Evolutionary conservation across 1,140 invertebrate species (phyloP).

Genomic region (Venustaconcha ellipsiformis): DNA sequence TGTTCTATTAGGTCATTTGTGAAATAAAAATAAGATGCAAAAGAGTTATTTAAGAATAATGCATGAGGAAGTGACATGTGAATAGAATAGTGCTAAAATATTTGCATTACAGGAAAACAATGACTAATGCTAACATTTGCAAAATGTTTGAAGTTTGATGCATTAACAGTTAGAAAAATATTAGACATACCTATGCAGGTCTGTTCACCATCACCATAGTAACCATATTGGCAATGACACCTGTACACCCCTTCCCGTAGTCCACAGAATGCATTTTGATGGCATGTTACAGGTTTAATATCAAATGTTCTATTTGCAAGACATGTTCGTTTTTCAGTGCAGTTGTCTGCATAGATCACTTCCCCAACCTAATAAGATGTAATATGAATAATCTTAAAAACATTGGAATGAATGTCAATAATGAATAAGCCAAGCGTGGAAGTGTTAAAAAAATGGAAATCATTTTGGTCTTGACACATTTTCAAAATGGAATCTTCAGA

Average conservation of each 20-base stretch:
- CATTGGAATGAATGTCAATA: background rate
- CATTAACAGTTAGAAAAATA: background rate
- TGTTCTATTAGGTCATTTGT: too few species aligned
- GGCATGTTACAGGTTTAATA: background rate
- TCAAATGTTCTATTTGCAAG: background rate
- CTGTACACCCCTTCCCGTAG: conserved; percentile 10
- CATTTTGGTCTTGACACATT: background rate
- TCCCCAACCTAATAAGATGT: conserved; percentile 5
- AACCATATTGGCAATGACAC: conserved; percentile 13
- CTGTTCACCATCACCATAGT: conserved; percentile 12
- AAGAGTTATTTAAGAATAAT: too few species aligned
- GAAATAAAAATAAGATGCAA: too few species aligned
- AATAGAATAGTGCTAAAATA: background rate
- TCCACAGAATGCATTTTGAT: conserved; percentile 7
- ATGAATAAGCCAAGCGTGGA: background rate
- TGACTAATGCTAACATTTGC: background rate
- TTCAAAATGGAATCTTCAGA: too few species aligned
- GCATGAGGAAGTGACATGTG: background rate
- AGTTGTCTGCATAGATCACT: background rate
- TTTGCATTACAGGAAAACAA: background rate
- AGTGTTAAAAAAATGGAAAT: background rate
- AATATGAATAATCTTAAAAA: background rate
- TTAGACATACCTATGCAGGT: conserved; percentile 9
- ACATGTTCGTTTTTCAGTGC: background rate
- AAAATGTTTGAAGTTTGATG: background rate